Evolutionary conservation across 2,113 vertebrate species (phyloP).

Genomic region (Arothron firmamentum): DNA sequence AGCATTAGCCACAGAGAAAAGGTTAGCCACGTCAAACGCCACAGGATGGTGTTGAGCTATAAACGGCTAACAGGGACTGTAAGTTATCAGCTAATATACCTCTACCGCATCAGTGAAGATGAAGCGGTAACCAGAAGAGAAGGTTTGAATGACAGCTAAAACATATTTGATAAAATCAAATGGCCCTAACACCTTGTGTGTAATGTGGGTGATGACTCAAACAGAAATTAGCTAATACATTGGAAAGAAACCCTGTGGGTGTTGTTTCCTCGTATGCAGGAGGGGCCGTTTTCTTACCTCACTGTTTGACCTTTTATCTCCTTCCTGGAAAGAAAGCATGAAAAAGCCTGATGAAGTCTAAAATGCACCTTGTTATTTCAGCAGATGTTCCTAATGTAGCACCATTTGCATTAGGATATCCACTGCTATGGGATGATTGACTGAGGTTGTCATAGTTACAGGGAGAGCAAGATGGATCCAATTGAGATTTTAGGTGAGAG

Average conservation of each 20-base stretch:
- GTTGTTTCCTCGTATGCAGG: constrained; percentile 10
- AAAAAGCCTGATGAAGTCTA: neutral
- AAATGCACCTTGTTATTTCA: constrained; percentile 8
- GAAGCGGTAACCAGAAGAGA: no score
- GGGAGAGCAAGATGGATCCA: constrained; percentile 59
- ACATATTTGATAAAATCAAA: no score
- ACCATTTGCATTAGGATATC: constrained; percentile 40
- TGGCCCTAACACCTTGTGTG: no score
- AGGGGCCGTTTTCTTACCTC: neutral
- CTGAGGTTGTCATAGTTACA: constrained; percentile 72
- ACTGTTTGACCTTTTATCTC: neutral
- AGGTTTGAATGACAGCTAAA: no score
- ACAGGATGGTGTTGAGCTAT: no score
- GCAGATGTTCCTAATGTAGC: constrained; percentile 40
- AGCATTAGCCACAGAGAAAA: no score
- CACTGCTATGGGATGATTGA: constrained; percentile 60
- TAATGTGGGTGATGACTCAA: no score
- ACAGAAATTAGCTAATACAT: neutral
- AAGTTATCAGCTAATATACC: no score
- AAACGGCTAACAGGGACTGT: no score
- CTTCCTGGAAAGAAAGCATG: neutral
- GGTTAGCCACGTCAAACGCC: no score
- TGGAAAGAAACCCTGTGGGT: constrained; percentile 25
- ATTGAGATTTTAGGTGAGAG: constrained; percentile 52
- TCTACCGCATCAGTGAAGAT: no score